phyloP scores from a whole-genome alignment of 2,888 invertebrate species.

The Oxyteleia sp. region DNA sequence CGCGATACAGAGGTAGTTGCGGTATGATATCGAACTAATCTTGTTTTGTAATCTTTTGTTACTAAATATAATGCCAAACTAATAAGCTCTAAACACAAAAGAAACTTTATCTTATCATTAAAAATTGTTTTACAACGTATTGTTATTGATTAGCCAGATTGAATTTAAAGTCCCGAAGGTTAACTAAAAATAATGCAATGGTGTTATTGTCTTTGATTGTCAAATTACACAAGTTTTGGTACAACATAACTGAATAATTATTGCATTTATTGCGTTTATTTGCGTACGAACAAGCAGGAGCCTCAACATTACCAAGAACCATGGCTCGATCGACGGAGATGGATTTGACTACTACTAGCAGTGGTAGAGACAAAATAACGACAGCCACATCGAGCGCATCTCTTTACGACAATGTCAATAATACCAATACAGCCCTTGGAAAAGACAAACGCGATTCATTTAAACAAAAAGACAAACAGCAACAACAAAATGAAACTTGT shows the following conservation, averaged over 20 bases:
- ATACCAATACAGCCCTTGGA: conserved; percentile 78
- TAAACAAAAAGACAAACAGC: conserved; percentile 88
- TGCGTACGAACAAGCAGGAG: conserved; percentile 88
- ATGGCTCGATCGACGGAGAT: conserved; percentile 91
- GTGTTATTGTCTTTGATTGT: neutral
- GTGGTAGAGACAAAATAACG: conserved; percentile 91
- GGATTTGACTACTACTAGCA: conserved; percentile 88
- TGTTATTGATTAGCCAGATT: conserved; percentile 18
- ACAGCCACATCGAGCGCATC: conserved; percentile 96
- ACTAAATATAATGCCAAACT: conserved; percentile 45
- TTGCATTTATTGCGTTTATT: conserved; percentile 22
- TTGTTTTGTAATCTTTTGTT: conserved; percentile 57
- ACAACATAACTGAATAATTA: conserved; percentile 19
- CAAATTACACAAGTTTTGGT: too few species aligned
- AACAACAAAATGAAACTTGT: conserved; percentile 88
- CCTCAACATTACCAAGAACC: conserved; percentile 94
- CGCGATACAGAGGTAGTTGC: conserved; percentile 91
- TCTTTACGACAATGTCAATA: conserved; percentile 94
- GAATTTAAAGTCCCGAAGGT: neutral
- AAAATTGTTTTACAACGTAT: conserved; percentile 5
- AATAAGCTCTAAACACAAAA: conserved; percentile 37
- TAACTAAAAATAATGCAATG: neutral
- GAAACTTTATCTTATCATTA: conserved; percentile 36
- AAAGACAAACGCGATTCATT: conserved; percentile 80
- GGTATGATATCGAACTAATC: conserved; percentile 76